Percentiles rank a stretch among this genome's conserved stretches.
These are phyloP conservation scores for Phainopepla nitens DNA, from an alignment of 2,113 vertebrate species.

Conservation along the genomic window DNA sequence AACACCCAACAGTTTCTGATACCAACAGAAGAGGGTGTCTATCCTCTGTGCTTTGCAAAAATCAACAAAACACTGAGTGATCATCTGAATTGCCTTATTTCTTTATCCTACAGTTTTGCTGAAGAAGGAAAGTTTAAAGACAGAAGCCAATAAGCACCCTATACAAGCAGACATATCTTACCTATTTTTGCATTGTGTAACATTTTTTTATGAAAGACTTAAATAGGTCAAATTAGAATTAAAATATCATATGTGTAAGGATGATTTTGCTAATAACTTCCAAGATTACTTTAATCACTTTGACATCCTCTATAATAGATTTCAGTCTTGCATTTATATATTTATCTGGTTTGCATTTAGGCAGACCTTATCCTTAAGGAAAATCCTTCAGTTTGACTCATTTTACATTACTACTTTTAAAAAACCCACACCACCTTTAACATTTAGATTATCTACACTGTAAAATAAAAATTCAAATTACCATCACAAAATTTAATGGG, in stretches of 20 bases:
- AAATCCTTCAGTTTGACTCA: background rate
- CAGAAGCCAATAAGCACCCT: background rate
- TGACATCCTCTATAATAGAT: conserved; percentile 6
- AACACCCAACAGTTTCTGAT: conserved; percentile 9
- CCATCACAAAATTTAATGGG: conserved; percentile 29
- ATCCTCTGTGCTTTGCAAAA: background rate
- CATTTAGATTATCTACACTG: conserved; percentile 21
- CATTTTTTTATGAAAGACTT: background rate
- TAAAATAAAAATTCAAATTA: conserved; percentile 51
- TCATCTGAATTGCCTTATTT: background rate
- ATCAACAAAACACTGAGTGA: background rate
- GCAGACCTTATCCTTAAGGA: background rate
- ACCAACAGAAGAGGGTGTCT: conserved; percentile 32
- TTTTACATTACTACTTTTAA: background rate
- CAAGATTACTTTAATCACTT: conserved; percentile 37
- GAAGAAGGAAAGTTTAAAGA: background rate
- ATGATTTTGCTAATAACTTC: conserved; percentile 23
- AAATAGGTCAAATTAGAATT: conserved; percentile 36
- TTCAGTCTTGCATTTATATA: background rate
- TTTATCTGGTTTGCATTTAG: background rate
- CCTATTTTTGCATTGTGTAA: background rate
- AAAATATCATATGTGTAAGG: conserved; percentile 24
- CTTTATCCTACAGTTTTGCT: background rate
- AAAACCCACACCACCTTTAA: background rate
- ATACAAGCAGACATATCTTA: background rate